Evolutionary conservation across 2,888 invertebrate species (phyloP).

Genomic region (Phragmatobia fuliginosa): DNA sequence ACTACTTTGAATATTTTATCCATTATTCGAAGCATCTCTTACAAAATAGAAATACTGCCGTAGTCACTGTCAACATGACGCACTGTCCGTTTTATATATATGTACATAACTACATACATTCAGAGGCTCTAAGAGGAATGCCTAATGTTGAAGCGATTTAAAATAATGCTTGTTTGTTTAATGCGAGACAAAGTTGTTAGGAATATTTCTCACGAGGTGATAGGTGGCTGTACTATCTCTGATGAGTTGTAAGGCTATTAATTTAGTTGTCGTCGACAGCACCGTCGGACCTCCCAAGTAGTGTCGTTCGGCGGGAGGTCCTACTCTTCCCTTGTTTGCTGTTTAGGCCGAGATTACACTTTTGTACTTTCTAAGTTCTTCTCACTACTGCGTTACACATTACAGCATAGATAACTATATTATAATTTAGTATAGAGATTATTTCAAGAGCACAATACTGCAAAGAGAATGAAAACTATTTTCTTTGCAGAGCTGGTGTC

Average conservation of each 20-base stretch:
- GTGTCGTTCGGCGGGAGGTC: slow-evolving; percentile 61
- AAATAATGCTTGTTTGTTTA: slow-evolving; percentile 29
- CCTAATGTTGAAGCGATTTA: slow-evolving; percentile 30
- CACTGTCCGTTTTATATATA: slow-evolving; percentile 47
- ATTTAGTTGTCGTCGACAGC: slow-evolving; percentile 61
- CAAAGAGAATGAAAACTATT: too few relatives aligned
- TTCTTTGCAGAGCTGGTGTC: too few relatives aligned
- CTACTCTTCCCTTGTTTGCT: slow-evolving; percentile 66
- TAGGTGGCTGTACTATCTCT: slow-evolving; percentile 60
- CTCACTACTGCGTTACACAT: slow-evolving; percentile 50
- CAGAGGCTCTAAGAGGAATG: slow-evolving; percentile 39
- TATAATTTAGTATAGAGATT: too few relatives aligned
- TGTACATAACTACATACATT: slow-evolving; percentile 25
- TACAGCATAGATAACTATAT: slow-evolving; percentile 53
- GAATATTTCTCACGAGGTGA: slow-evolving; percentile 62
- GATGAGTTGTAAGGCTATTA: slow-evolving; percentile 71
- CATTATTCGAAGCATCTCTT: slow-evolving; percentile 56
- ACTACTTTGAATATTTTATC: slow-evolving; percentile 71
- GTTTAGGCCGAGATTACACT: slow-evolving; percentile 65
- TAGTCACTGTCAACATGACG: slow-evolving; percentile 51
- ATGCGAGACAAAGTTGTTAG: slow-evolving; percentile 50
- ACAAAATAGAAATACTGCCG: slow-evolving; percentile 51
- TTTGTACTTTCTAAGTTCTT: slow-evolving; percentile 52
- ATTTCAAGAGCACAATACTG: too few relatives aligned
- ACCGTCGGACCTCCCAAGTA: slow-evolving; percentile 77